phyloP scores from a whole-genome alignment of 2,888 invertebrate genomes.

The Cryptops parisi region DNA sequence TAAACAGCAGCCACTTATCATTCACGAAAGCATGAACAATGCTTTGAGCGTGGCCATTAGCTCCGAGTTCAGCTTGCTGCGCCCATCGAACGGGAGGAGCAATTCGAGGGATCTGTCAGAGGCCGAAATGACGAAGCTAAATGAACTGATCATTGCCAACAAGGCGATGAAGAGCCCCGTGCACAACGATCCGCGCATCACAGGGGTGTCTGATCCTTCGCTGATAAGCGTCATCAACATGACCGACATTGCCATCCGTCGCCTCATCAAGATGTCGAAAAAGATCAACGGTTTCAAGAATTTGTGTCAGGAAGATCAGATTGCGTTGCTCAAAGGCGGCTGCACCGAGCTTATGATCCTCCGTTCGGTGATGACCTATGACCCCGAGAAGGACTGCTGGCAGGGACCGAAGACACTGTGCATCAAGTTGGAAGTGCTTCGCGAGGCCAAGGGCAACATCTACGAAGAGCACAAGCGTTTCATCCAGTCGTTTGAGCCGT shows the following conservation, averaged over 20 bases:
- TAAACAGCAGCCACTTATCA: neutral
- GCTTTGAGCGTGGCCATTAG: constrained; percentile 74
- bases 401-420: constrained; percentile 45
- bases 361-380: constrained; percentile 81
- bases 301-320: constrained; percentile 89
- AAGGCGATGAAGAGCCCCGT: constrained; percentile 69
- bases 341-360: constrained; percentile 95
- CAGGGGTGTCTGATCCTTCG: constrained; percentile 31
- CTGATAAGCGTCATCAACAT: constrained; percentile 73
- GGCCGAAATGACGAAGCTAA: constrained; percentile 67
- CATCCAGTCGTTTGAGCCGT: constrained; percentile 66
- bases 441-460: constrained; percentile 75
- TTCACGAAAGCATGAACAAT: constrained; percentile 43
- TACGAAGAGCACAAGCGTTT: constrained; percentile 76
- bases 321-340: constrained; percentile 73
- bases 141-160: constrained; percentile 70
- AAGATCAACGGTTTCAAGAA: constrained; percentile 62
- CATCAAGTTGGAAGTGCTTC: constrained; percentile 76
- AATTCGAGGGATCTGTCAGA: constrained; percentile 53
- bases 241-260: constrained; percentile 78
- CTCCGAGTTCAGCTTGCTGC: constrained; percentile 56
- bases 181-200: constrained; percentile 50
- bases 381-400: constrained; percentile 78
- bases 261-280: constrained; percentile 48
- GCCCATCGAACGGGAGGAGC: constrained; percentile 30